A percentile compares a stretch with the other conserved stretches of the same genome.
Conservation (phyloP, 2,888 invertebrate species). For the Patella caerulea region DNA sequence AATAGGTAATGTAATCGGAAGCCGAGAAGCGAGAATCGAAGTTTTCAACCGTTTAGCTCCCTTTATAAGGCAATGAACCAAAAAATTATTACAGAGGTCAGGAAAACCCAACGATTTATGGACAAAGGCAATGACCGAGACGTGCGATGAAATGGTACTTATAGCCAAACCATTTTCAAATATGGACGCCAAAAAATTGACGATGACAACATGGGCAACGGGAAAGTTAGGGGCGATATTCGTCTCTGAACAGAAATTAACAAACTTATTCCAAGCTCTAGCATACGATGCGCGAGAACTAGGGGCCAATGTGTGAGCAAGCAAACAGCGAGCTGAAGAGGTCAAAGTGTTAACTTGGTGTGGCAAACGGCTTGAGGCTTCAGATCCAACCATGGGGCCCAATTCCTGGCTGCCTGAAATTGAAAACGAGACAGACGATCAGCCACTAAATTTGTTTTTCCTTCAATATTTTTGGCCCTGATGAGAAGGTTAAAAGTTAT, state of each 20-base stretch:
- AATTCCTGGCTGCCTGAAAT: constrained; percentile 9
- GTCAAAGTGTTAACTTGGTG: neutral
- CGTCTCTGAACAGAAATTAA: neutral
- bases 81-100: too few relatives aligned
- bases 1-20: too few relatives aligned
- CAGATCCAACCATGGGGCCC: constrained; percentile 4
- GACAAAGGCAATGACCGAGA: too few relatives aligned
- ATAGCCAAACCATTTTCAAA: neutral
- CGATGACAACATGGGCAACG: neutral
- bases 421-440: neutral
- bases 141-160: too few relatives aligned
- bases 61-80: too few relatives aligned
- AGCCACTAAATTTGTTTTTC: constrained; percentile 4
- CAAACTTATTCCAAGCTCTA: constrained; percentile 6
- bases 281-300: neutral
- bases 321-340: neutral
- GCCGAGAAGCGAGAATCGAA: too few relatives aligned
- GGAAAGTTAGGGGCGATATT: neutral
- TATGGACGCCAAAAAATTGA: neutral
- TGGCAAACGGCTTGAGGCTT: neutral
- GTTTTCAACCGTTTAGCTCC: too few relatives aligned
- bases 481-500: too few relatives aligned
- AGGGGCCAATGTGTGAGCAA: neutral
- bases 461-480: neutral
- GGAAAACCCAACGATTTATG: too few relatives aligned